Percentiles rank a stretch among this genome's conserved stretches.
phyloP scores from a whole-genome alignment of 2,113 vertebrate genomes.

The Corythoichthys haematopterus region DNA sequence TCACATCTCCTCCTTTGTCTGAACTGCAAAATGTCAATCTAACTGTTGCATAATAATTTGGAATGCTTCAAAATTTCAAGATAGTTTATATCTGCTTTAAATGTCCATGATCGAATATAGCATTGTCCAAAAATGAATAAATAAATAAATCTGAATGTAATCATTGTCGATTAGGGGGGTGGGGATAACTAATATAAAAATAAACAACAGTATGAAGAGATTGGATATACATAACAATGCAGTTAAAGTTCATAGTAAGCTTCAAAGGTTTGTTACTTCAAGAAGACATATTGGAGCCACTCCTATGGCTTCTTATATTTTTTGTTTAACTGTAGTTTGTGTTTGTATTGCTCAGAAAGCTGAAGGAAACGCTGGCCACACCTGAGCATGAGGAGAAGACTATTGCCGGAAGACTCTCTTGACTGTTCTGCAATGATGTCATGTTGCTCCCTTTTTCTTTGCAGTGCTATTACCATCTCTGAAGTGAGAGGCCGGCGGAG shows the following conservation, averaged over 20 bases:
- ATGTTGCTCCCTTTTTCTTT: slow-evolving; percentile 31
- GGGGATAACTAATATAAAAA: background rate
- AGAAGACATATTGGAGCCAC: slow-evolving; percentile 7
- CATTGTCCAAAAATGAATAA: background rate
- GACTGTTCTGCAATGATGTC: slow-evolving; percentile 64
- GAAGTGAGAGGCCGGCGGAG: background rate
- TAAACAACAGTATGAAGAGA: background rate
- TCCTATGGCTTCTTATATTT: background rate
- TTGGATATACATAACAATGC: background rate
- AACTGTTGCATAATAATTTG: slow-evolving; percentile 40
- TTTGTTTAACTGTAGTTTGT: slow-evolving; percentile 9
- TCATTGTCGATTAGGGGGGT: background rate
- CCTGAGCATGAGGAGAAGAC: slow-evolving; percentile 53
- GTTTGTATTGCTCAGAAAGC: slow-evolving; percentile 53
- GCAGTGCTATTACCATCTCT: slow-evolving; percentile 28
- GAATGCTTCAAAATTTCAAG: background rate
- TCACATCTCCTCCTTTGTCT: slow-evolving; percentile 52
- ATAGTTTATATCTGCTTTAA: slow-evolving; percentile 16
- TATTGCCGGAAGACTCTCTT: slow-evolving; percentile 67
- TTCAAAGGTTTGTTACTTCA: slow-evolving; percentile 10
- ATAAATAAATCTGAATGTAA: background rate
- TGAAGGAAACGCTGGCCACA: slow-evolving; percentile 47
- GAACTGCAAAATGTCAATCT: slow-evolving; percentile 49
- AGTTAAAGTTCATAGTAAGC: background rate
- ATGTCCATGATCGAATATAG: background rate